Conservation (phyloP, 2,888 invertebrate species). For the Drosophila robusta region DNA sequence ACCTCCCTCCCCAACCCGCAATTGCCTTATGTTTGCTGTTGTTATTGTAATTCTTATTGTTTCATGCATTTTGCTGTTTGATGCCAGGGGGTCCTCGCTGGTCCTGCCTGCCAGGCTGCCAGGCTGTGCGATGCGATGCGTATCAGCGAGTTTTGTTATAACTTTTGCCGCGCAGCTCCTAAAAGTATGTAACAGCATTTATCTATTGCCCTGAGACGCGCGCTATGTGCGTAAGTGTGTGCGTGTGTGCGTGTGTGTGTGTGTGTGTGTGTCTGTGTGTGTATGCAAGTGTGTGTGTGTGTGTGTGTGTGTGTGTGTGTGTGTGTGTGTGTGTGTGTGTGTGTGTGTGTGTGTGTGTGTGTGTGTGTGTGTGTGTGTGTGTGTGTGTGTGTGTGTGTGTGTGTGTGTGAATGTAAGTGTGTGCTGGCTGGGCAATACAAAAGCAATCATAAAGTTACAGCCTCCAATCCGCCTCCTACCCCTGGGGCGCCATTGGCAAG, state of each 20-base stretch:
- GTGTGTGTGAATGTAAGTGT: neutral
- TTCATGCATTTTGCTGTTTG: conserved; percentile 51
- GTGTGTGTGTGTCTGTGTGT: neutral
- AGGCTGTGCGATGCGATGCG: conserved; percentile 37
- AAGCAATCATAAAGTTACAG: conserved; percentile 71
- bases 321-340: neutral
- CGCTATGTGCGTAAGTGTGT: neutral
- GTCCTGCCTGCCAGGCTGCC: neutral
- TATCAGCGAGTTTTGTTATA: conserved; percentile 62
- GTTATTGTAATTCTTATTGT: conserved; percentile 47
- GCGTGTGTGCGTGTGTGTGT: neutral
- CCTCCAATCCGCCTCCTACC: conserved; percentile 24
- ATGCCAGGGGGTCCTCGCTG: conserved; percentile 13
- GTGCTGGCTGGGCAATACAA: conserved; percentile 44
- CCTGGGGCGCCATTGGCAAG: conserved; percentile 18
- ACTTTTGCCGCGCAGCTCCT: conserved; percentile 53
- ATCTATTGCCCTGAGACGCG: conserved; percentile 59
- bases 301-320: neutral
- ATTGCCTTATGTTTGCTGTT: conserved; percentile 20
- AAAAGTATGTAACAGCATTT: conserved; percentile 59
- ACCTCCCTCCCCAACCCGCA: neutral
- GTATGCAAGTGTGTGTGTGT: neutral
- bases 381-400: neutral
- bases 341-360: neutral
- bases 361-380: neutral